phyloP scores from a whole-genome alignment of 2,888 invertebrate genomes.

The Nipponacmea schrenckii region DNA sequence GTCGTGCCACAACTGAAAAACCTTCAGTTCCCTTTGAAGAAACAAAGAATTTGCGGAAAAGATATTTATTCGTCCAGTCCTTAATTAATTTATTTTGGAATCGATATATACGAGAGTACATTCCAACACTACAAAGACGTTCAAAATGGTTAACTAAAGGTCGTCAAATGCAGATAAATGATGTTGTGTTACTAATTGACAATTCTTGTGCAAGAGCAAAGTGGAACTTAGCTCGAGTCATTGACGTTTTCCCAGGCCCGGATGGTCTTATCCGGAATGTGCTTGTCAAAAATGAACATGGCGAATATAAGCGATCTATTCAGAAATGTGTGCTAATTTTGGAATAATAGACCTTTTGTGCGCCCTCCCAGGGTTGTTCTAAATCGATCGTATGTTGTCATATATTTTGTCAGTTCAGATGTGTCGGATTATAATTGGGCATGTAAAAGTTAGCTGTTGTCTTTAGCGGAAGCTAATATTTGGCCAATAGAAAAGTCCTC shows the following conservation, averaged over 20 bases:
- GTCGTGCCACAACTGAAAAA: conserved; percentile 19
- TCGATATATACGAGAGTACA: conserved; percentile 17
- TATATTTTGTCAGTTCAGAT: neutral
- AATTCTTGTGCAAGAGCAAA: neutral
- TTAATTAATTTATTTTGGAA: conserved; percentile 22
- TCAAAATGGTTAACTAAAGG: conserved; percentile 16
- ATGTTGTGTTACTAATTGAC: conserved; percentile 15
- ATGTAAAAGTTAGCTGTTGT: neutral
- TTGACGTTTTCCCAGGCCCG: conserved; percentile 15
- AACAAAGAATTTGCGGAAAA: conserved; percentile 13
- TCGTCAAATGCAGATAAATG: conserved; percentile 16
- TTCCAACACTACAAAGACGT: conserved; percentile 15
- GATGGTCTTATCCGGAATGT: conserved; percentile 17
- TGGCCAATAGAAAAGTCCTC: neutral
- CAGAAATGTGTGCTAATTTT: conserved; percentile 3
- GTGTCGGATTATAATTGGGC: neutral
- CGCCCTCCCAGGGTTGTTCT: neutral
- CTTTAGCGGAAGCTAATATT: neutral
- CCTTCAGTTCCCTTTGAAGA: conserved; percentile 16
- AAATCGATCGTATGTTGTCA: neutral
- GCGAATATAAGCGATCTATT: neutral
- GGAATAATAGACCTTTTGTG: neutral
- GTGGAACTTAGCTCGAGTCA: conserved; percentile 16
- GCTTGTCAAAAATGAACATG: conserved; percentile 6
- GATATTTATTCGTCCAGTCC: conserved; percentile 18